Conservation (phyloP, 1,140 invertebrate species). For the Drosophila ficusphila region DNA sequence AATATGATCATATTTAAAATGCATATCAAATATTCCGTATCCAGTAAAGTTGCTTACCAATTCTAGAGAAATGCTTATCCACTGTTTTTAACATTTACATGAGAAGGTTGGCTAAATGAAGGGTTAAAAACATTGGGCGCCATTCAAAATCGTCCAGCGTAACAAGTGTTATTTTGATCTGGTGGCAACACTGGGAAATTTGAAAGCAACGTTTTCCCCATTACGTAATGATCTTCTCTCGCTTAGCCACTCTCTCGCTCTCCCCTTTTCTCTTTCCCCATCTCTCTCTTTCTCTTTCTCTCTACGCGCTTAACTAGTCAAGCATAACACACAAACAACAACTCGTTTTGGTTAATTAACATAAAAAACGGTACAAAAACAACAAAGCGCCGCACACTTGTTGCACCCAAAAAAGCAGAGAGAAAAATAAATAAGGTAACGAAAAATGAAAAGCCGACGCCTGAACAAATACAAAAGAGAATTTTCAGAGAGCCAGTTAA, state of each 20-base stretch:
- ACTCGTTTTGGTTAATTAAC: slow-evolving; percentile 73
- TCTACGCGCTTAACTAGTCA: slow-evolving; percentile 75
- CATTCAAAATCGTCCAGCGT: slow-evolving; percentile 43
- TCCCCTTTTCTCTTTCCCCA: slow-evolving; percentile 5
- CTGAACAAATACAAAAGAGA: slow-evolving; percentile 56
- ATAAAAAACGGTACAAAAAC: slow-evolving; percentile 66
- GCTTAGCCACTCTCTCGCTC: slow-evolving; percentile 1
- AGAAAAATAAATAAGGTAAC: slow-evolving; percentile 34
- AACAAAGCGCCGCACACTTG: slow-evolving; percentile 59
- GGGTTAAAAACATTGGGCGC: background rate
- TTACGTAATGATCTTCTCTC: slow-evolving; percentile 59
- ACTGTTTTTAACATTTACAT: background rate
- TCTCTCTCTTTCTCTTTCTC: slow-evolving; percentile 1
- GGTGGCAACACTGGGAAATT: slow-evolving; percentile 67
- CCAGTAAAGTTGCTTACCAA: no score
- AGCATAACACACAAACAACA: slow-evolving; percentile 53
- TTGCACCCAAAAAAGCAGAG: slow-evolving; percentile 38
- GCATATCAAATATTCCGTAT: no score
- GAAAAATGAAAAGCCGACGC: slow-evolving; percentile 39
- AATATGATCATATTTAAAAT: no score
- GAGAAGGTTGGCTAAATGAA: background rate
- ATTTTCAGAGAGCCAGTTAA: slow-evolving; percentile 17
- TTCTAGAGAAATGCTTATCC: no score
- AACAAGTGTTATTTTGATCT: slow-evolving; percentile 53
- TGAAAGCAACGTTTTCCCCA: slow-evolving; percentile 60